Conservation (phyloP, 2,113 vertebrate species). For the Parus major region DNA sequence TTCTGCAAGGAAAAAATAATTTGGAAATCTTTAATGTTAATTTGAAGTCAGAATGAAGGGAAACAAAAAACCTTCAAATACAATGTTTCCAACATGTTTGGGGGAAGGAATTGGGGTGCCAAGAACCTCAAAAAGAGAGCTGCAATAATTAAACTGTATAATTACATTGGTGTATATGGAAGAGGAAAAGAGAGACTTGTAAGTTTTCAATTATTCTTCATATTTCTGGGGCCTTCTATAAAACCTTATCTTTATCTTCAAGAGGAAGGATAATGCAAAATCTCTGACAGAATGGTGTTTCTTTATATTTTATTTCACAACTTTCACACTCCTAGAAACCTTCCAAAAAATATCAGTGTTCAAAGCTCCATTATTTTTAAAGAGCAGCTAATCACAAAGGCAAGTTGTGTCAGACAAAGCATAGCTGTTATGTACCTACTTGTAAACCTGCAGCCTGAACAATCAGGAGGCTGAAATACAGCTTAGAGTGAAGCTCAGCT, state of each 20-base stretch:
- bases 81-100: not conserved
- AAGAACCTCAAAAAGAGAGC: not conserved
- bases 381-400: not conserved
- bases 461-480: not conserved
- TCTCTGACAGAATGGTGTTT: not conserved
- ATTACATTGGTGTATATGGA: not conserved
- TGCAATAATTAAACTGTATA: not conserved
- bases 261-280: not conserved
- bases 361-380: not conserved
- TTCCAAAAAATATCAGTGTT: not conserved
- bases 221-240: not conserved
- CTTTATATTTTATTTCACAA: not conserved
- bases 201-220: not conserved
- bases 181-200: not conserved
- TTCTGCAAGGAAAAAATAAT: not conserved
- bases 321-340: not conserved
- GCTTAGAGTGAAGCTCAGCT: not conserved
- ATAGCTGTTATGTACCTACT: not conserved
- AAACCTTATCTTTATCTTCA: not conserved
- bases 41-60: slow-evolving; percentile 11
- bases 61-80: not conserved
- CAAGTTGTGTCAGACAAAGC: not conserved
- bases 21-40: not conserved
- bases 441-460: not conserved
- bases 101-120: not conserved